Conservation (phyloP, 2,113 vertebrate species). For the Odontesthes bonariensis region DNA sequence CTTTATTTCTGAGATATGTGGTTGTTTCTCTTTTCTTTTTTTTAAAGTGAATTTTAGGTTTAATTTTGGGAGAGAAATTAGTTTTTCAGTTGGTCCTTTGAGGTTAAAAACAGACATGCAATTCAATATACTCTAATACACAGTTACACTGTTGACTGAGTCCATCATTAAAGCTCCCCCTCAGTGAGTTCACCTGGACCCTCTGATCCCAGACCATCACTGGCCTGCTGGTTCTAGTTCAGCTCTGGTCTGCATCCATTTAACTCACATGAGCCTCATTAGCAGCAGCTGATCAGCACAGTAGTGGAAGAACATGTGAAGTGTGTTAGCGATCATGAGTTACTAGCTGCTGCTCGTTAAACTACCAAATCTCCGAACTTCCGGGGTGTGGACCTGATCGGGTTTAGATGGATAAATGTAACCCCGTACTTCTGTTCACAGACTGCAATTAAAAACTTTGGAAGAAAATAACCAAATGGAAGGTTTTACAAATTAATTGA, state of each 20-base stretch:
- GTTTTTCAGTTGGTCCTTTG: background rate
- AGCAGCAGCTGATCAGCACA: constrained; percentile 56
- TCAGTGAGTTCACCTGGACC: background rate
- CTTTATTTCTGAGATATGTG: background rate
- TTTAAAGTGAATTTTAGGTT: background rate
- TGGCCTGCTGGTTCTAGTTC: background rate
- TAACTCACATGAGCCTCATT: constrained; percentile 60
- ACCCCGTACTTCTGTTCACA: background rate
- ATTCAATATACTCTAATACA: background rate
- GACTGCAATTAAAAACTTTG: background rate
- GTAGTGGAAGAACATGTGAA: constrained; percentile 54
- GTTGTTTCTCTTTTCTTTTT: background rate
- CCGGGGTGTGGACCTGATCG: background rate
- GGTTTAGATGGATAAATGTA: background rate
- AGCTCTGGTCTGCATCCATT: background rate
- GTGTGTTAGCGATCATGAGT: constrained; percentile 61
- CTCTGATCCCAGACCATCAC: background rate
- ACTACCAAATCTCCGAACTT: background rate
- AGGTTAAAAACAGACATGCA: background rate
- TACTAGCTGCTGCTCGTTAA: constrained; percentile 44
- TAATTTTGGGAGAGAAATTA: background rate
- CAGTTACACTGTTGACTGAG: too few species aligned
- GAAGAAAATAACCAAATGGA: too few species aligned
- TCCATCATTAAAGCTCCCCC: background rate
- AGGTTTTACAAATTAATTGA: too few species aligned